phyloP scores from a whole-genome alignment of 2,888 invertebrate species.

The Lottia gigantea region DNA sequence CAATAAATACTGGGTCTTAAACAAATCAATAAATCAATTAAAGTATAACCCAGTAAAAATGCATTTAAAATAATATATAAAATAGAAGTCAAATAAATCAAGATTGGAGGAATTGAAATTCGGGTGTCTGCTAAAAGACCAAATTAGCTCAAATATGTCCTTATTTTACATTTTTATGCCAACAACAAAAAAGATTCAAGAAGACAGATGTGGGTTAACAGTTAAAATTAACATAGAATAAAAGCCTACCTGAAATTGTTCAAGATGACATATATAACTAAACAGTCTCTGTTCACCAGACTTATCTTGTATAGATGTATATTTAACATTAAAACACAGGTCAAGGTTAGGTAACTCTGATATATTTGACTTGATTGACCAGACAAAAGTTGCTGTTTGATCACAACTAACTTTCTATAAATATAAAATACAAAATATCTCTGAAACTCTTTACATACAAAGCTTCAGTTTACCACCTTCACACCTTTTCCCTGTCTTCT shows the following conservation, averaged over 20 bases:
- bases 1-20: constrained; percentile 79
- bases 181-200: too few species aligned
- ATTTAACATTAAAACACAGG: constrained; percentile 75
- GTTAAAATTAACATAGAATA: too few species aligned
- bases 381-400: constrained; percentile 83
- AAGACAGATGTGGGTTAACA: too few species aligned
- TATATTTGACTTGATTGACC: constrained; percentile 76
- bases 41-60: not conserved
- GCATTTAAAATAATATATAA: not conserved
- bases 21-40: constrained; percentile 45
- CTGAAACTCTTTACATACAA: too few species aligned
- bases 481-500: too few species aligned
- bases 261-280: constrained; percentile 81
- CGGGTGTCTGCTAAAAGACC: too few species aligned
- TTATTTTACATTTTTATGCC: too few species aligned
- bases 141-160: too few species aligned
- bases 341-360: constrained; percentile 55
- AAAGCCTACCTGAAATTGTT: constrained; percentile 78
- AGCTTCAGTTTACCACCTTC: too few species aligned
- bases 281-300: constrained; percentile 53
- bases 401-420: constrained; percentile 79
- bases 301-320: constrained; percentile 64
- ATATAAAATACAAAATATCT: too few species aligned
- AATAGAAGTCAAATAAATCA: too few species aligned
- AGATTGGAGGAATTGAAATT: too few species aligned